Conservation (phyloP, 2,113 vertebrate genomes). For the Rafetus swinhoei region DNA sequence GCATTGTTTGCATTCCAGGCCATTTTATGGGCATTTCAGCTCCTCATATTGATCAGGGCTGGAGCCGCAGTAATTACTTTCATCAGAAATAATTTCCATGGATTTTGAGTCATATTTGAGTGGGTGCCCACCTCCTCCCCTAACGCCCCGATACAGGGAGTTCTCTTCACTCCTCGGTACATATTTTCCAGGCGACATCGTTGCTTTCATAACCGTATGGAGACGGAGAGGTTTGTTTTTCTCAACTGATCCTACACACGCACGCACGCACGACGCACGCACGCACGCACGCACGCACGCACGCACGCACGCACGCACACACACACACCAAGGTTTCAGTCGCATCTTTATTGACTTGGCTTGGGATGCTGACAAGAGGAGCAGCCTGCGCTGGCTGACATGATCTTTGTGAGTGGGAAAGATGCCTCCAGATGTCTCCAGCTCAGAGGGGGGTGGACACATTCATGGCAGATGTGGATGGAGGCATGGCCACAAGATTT, state of each 20-base stretch:
- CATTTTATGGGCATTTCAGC: constrained; percentile 56
- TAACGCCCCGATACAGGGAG: constrained; percentile 6
- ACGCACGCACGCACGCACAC: not conserved
- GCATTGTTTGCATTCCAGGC: constrained; percentile 68
- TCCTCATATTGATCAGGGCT: constrained; percentile 71
- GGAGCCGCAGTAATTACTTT: constrained; percentile 74
- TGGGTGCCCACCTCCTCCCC: constrained; percentile 24
- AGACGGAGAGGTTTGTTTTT: constrained; percentile 54
- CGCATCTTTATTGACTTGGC: constrained; percentile 20
- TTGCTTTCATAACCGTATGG: constrained; percentile 57
- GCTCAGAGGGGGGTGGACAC: not conserved
- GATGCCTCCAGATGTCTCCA: not conserved
- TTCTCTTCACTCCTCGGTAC: constrained; percentile 54
- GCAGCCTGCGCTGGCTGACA: not conserved
- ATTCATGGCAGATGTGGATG: not conserved
- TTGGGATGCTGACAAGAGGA: not conserved
- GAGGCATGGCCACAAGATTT: not conserved
- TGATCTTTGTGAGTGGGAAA: not conserved
- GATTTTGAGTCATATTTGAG: constrained; percentile 72
- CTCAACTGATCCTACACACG: constrained; percentile 26
- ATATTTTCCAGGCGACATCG: constrained; percentile 75
- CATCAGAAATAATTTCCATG: constrained; percentile 70
- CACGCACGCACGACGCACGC: not conserved
- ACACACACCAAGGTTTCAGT: constrained; percentile 3
- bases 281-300: too few species aligned